Percentiles rank a stretch among this genome's conserved stretches.
Evolutionary conservation across 2,113 vertebrate genomes (phyloP).

Genomic region (Sakesphorus luctuosus): DNA sequence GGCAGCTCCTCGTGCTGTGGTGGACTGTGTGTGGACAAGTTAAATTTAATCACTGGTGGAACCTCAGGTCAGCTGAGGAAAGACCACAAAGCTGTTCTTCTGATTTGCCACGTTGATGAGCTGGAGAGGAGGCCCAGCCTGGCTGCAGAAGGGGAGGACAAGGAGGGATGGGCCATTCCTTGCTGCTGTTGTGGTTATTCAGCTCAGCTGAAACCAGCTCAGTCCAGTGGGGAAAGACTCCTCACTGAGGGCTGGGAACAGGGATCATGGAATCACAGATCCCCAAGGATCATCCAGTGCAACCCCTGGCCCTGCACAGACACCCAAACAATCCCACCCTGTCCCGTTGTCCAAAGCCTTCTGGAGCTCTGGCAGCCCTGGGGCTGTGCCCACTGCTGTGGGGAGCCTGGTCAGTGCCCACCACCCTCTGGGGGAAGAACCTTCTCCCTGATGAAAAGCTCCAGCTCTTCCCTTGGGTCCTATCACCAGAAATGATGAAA

Average conservation of each 20-base stretch:
- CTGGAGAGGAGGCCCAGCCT: not conserved
- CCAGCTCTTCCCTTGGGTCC: fast-evolving
- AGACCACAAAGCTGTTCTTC: not conserved
- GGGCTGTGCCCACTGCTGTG: not conserved
- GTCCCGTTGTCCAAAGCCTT: not conserved
- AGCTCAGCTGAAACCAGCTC: not conserved
- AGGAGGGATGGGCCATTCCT: not conserved
- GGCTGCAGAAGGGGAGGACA: not conserved
- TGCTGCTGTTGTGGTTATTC: not conserved
- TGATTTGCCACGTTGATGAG: not conserved
- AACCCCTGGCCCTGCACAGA: not conserved
- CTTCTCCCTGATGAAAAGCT: not conserved
- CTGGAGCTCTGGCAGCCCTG: not conserved
- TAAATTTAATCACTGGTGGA: not conserved
- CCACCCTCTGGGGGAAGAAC: not conserved
- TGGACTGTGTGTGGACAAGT: fast-evolving
- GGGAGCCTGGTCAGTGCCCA: not conserved
- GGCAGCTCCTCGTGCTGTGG: too few relatives aligned
- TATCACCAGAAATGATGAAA: not conserved
- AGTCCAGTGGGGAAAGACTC: too few relatives aligned
- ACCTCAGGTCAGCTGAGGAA: not conserved
- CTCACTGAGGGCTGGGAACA: too few relatives aligned
- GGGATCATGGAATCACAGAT: too few relatives aligned
- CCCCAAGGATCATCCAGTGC: too few relatives aligned
- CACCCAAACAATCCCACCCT: not conserved